Conservation (phyloP, 2,113 vertebrate species). For the Heptranchias perlo region DNA sequence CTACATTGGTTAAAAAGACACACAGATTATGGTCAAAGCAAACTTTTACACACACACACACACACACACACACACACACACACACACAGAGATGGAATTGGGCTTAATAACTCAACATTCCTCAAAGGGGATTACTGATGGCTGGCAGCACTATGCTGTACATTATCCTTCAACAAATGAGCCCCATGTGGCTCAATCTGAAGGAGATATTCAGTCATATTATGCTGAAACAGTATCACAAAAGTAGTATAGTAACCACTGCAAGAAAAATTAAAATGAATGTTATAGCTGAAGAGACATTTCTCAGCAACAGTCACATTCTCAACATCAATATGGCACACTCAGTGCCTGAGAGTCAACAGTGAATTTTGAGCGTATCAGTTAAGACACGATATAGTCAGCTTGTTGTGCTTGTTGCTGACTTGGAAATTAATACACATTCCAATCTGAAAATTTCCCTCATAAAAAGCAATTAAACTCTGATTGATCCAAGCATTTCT, state of each 20-base stretch:
- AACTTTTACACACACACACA: background rate
- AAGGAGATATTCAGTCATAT: slow-evolving; percentile 30
- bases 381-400: background rate
- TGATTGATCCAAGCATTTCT: background rate
- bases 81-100: no score
- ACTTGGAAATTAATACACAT: background rate
- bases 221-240: slow-evolving; percentile 24
- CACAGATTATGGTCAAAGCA: background rate
- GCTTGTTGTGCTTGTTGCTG: background rate
- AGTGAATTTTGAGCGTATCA: background rate
- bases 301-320: background rate
- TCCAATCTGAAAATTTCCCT: background rate
- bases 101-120: background rate
- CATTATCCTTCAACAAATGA: slow-evolving; percentile 36
- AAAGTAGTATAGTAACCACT: slow-evolving; percentile 6
- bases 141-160: slow-evolving; percentile 12
- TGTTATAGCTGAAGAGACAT: background rate
- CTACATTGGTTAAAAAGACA: background rate
- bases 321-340: background rate
- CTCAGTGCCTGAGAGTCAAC: slow-evolving; percentile 15
- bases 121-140: slow-evolving; percentile 27
- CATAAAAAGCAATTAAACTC: background rate
- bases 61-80: background rate
- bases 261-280: background rate
- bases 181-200: slow-evolving; percentile 22